Conservation (phyloP, 2,113 vertebrate genomes). For the Perccottus glenii region DNA sequence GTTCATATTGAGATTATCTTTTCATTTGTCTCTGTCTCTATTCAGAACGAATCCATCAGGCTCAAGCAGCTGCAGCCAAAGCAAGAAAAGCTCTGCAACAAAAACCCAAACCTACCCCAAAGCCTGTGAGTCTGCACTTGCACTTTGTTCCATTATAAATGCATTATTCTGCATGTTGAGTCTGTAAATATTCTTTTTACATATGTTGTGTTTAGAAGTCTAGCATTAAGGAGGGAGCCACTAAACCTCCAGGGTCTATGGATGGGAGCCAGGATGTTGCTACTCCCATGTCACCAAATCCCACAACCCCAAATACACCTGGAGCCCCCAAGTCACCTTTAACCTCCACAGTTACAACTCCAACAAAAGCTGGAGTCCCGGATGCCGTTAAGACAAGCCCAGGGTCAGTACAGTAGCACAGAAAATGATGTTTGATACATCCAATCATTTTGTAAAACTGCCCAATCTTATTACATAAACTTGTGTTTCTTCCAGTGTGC, state of each 20-base stretch:
- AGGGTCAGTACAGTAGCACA: constrained; percentile 75
- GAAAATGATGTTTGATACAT: background rate
- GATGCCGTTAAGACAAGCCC: constrained; percentile 87
- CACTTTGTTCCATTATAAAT: background rate
- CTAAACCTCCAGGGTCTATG: constrained; percentile 79
- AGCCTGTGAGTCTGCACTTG: constrained; percentile 81
- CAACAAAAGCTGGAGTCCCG: constrained; percentile 82
- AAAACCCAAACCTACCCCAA: constrained; percentile 93
- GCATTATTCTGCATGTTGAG: too few species aligned
- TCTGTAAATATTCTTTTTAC: background rate
- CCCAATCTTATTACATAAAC: background rate
- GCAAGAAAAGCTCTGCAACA: constrained; percentile 96
- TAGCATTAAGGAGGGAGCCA: constrained; percentile 84
- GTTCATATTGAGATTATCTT: too few species aligned
- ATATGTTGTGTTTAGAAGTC: constrained; percentile 83
- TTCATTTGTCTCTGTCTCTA: constrained; percentile 5
- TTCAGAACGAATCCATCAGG: constrained; percentile 95
- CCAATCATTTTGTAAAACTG: background rate
- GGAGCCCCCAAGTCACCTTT: constrained; percentile 88
- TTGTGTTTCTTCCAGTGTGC: constrained; percentile 78
- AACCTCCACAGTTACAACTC: constrained; percentile 72
- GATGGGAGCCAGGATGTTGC: constrained; percentile 80
- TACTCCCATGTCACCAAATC: constrained; percentile 82
- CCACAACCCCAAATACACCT: constrained; percentile 78
- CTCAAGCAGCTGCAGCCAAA: constrained; percentile 96